These are phyloP conservation scores for Leptobrachium leishanense DNA, from an alignment of 2,113 vertebrate species.

Conservation along the genomic window DNA sequence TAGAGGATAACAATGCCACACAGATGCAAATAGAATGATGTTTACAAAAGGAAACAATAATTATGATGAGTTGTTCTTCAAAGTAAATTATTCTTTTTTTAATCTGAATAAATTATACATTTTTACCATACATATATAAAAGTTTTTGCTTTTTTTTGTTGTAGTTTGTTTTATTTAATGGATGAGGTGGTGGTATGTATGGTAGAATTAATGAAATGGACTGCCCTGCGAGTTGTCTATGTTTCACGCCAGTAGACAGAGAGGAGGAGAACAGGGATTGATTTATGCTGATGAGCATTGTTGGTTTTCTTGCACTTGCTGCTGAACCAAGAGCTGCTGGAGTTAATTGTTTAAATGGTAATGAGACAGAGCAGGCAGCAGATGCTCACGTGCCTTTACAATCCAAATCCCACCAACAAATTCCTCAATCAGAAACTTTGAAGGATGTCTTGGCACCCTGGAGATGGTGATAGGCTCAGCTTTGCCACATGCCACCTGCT, in stretches of 20 bases:
- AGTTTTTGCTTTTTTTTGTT: no score
- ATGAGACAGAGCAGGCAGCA: conserved; percentile 84
- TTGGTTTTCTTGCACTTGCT: conserved; percentile 60
- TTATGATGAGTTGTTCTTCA: no score
- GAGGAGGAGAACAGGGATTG: conserved; percentile 19
- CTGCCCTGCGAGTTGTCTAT: conserved; percentile 21
- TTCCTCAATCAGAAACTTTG: conserved; percentile 71
- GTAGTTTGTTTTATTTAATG: no score
- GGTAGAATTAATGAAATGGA: neutral
- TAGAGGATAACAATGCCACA: conserved; percentile 12
- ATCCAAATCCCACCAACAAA: conserved; percentile 77
- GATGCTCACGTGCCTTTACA: conserved; percentile 98
- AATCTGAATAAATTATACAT: no score
- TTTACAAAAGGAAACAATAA: neutral
- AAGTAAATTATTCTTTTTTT: no score
- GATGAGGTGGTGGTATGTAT: neutral
- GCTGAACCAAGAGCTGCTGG: conserved; percentile 66
- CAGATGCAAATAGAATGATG: neutral
- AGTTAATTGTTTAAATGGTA: conserved; percentile 87
- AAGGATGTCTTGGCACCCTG: conserved; percentile 75
- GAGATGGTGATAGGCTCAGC: conserved; percentile 64
- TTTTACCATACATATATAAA: no score
- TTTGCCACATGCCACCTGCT: conserved; percentile 89
- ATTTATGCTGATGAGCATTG: conserved; percentile 67
- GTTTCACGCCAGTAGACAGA: neutral